These are phyloP conservation scores for Sitta europaea DNA, from an alignment of 2,113 vertebrate genomes.

Conservation along the genomic window DNA sequence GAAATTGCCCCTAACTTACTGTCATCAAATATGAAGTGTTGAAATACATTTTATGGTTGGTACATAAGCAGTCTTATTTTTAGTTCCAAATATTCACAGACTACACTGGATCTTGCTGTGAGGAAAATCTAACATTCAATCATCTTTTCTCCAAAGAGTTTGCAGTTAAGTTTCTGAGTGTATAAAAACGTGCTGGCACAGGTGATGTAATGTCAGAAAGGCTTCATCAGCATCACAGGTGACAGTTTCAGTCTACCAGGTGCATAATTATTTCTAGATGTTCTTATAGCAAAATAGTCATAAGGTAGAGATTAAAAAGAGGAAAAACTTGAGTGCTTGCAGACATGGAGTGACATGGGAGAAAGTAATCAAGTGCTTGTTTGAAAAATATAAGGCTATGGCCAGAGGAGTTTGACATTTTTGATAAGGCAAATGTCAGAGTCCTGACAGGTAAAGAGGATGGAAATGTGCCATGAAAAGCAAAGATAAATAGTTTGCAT, in stretches of 20 bases:
- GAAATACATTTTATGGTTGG: background rate
- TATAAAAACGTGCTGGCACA: background rate
- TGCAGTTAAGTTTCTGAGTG: background rate
- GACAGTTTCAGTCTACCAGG: background rate
- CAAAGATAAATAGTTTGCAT: background rate
- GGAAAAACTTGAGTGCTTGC: background rate
- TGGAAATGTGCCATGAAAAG: background rate
- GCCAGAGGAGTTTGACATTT: background rate
- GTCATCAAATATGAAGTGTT: background rate
- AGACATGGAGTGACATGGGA: background rate
- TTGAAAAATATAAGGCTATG: background rate
- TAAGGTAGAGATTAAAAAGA: background rate
- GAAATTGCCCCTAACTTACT: background rate
- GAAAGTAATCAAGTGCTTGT: background rate
- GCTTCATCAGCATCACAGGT: background rate
- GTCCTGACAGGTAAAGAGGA: background rate
- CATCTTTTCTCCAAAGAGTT: background rate
- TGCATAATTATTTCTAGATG: background rate
- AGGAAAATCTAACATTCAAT: background rate
- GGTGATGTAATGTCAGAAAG: background rate
- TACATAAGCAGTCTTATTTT: background rate
- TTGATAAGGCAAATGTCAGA: constrained; percentile 14
- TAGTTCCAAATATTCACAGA: background rate
- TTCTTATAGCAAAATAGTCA: background rate
- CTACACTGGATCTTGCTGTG: background rate